phyloP scores from a whole-genome alignment of 2,113 vertebrate genomes.

The Coryphaenoides rupestris region DNA sequence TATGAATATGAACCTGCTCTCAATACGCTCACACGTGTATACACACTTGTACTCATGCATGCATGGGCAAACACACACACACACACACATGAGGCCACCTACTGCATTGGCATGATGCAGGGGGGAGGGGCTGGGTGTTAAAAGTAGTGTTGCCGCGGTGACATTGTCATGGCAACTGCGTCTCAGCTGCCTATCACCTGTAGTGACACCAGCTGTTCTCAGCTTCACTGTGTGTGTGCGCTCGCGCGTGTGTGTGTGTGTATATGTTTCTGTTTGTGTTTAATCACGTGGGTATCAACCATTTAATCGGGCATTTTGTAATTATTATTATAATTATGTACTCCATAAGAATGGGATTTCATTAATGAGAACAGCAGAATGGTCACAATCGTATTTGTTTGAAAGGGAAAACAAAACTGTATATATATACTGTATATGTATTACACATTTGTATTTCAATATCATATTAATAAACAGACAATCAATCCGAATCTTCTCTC shows the following conservation, averaged over 20 bases:
- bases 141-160: slow-evolving; percentile 27
- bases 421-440: too few species aligned
- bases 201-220: slow-evolving; percentile 52
- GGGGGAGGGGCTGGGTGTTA: slow-evolving; percentile 16
- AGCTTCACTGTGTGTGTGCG: slow-evolving; percentile 16
- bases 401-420: too few species aligned
- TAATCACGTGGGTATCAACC: too few species aligned
- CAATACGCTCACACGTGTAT: neutral
- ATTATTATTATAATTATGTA: too few species aligned
- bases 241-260: neutral
- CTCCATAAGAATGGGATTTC: too few species aligned
- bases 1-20: neutral
- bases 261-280: neutral
- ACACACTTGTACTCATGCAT: neutral
- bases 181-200: slow-evolving; percentile 31
- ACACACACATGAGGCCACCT: slow-evolving; percentile 19
- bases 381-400: too few species aligned
- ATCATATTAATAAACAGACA: too few species aligned
- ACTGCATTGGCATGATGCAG: slow-evolving; percentile 1
- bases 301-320: too few species aligned
- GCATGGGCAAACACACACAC: neutral
- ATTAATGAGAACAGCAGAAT: too few species aligned
- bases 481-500: too few species aligned
- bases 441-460: too few species aligned
- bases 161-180: slow-evolving; percentile 36